phyloP scores from a whole-genome alignment of 1,140 invertebrate species.

The Zaprionus gabonicus region DNA sequence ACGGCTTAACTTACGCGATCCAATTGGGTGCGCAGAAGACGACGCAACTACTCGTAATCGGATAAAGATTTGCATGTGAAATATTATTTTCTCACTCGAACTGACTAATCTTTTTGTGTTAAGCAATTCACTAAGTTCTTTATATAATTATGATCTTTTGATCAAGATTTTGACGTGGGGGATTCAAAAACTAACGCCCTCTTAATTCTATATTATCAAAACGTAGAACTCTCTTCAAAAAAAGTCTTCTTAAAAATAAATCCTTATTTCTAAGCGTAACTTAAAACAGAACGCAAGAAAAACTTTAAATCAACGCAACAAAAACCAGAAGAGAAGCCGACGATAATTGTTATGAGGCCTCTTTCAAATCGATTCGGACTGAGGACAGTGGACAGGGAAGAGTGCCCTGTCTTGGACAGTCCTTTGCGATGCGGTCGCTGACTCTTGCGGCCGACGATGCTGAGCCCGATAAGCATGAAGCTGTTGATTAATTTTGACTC shows the following conservation, averaged over 20 bases:
- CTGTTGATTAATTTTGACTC: conserved; percentile 76
- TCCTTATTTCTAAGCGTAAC: conserved; percentile 41
- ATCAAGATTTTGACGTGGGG: not conserved
- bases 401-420: not conserved
- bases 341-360: conserved; percentile 74
- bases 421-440: conserved; percentile 56
- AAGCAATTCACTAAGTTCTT: not conserved
- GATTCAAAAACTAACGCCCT: not conserved
- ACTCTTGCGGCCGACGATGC: conserved; percentile 45
- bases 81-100: not conserved
- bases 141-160: not conserved
- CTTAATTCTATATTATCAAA: not conserved
- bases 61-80: not conserved
- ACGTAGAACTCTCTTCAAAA: conserved; percentile 28
- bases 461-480: conserved; percentile 62
- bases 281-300: conserved; percentile 17
- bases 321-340: conserved; percentile 33
- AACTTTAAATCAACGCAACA: conserved; percentile 16
- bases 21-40: not conserved
- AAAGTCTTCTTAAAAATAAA: conserved; percentile 56
- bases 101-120: not conserved
- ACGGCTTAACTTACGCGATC: not conserved
- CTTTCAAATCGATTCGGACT: conserved; percentile 22
- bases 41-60: not conserved
- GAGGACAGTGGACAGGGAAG: not conserved